Conservation (phyloP, 2,888 invertebrate genomes). For the Linnaemya vulpina region DNA sequence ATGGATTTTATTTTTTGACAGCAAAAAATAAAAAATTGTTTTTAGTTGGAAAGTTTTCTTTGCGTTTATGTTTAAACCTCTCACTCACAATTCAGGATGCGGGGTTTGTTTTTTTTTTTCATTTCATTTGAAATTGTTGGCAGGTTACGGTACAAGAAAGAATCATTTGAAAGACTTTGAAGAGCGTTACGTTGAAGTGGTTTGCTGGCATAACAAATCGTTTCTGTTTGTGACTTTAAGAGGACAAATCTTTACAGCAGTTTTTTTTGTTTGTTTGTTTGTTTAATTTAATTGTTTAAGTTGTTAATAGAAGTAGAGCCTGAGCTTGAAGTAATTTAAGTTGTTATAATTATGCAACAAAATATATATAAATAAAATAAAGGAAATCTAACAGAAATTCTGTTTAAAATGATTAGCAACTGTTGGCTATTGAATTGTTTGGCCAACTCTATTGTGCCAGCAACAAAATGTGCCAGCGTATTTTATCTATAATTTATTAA, state of each 20-base stretch:
- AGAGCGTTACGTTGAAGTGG: slow-evolving; percentile 18
- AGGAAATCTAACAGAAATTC: no score
- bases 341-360: no score
- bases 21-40: slow-evolving; percentile 62
- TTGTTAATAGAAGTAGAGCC: no score
- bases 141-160: slow-evolving; percentile 23
- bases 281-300: background rate
- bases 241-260: no score
- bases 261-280: background rate
- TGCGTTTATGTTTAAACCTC: background rate
- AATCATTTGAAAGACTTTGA: slow-evolving; percentile 34
- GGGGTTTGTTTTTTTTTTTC: no score
- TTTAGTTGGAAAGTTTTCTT: slow-evolving; percentile 53
- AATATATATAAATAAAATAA: no score
- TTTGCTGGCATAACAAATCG: background rate
- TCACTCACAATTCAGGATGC: background rate
- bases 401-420: no score
- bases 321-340: no score
- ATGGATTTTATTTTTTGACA: slow-evolving; percentile 69
- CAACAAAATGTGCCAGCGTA: no score
- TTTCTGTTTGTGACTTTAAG: background rate
- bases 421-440: no score
- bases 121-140: slow-evolving; percentile 25
- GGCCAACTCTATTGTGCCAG: no score
- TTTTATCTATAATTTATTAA: background rate